These are phyloP conservation scores for Stichodactyla helianthus DNA, from an alignment of 64 coral and sea anemone genomes.

Conservation along the genomic window DNA sequence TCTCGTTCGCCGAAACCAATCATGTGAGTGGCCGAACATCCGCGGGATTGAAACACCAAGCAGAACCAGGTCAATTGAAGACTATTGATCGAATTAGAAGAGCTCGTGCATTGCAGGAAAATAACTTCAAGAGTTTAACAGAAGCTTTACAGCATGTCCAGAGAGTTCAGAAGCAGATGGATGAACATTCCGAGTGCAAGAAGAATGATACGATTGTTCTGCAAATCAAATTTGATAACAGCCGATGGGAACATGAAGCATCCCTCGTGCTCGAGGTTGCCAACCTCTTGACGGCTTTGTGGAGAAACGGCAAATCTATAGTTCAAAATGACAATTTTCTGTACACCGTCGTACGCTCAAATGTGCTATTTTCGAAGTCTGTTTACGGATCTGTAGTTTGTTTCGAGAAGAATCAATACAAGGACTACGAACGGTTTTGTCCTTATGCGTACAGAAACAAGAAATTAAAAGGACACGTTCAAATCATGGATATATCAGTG, in stretches of 20 bases:
- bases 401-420: conserved; percentile 48
- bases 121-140: background rate
- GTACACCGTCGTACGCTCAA: conserved; percentile 57
- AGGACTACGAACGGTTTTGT: conserved; percentile 44
- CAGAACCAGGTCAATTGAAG: background rate
- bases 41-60: background rate
- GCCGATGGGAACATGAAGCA: conserved; percentile 51
- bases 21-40: background rate
- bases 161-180: conserved; percentile 33
- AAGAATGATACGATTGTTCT: conserved; percentile 29
- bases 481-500: conserved; percentile 53
- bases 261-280: conserved; percentile 37
- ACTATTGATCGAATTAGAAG: background rate
- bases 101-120: background rate
- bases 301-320: conserved; percentile 36
- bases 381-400: conserved; percentile 59
- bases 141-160: conserved; percentile 36
- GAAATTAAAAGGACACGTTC: conserved; percentile 14
- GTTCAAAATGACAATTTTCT: conserved; percentile 48
- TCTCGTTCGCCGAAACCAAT: background rate
- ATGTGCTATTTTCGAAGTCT: conserved; percentile 52
- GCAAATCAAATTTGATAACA: conserved; percentile 29
- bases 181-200: conserved; percentile 8
- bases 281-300: conserved; percentile 47
- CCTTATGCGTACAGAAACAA: conserved; percentile 52